Evolutionary conservation across 2,797 vertebrate species (phyloP).

Genomic region (Semaprochilodus insignis): DNA sequence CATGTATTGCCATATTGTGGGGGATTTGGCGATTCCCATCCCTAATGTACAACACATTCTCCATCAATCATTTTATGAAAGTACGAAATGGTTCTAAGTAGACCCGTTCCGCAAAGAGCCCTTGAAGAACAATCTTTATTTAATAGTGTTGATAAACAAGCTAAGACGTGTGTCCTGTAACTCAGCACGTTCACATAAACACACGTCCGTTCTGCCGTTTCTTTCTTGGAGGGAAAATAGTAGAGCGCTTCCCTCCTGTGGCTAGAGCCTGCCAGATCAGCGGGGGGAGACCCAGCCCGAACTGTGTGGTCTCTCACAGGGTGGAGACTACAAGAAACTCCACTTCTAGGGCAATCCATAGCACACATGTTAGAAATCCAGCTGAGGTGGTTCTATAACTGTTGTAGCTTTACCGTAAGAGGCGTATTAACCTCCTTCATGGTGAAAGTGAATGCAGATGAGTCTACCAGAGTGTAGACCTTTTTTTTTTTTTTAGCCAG

Average conservation of each 20-base stretch:
- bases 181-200: neutral
- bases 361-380: slow-evolving; percentile 14
- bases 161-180: neutral
- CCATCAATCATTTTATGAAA: no score
- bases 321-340: slow-evolving; percentile 22
- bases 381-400: neutral
- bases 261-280: slow-evolving; percentile 19
- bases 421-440: no score
- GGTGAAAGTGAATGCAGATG: no score
- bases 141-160: no score
- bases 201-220: neutral
- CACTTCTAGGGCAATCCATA: neutral
- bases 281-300: slow-evolving; percentile 3
- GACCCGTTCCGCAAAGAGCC: no score
- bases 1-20: no score
- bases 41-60: no score
- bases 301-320: slow-evolving; percentile 45
- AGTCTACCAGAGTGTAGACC: no score
- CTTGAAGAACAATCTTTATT: no score
- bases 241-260: slow-evolving; percentile 20
- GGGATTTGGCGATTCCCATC: no score
- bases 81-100: no score
- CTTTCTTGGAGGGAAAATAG: slow-evolving; percentile 2
- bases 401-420: neutral
- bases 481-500: no score